Evolutionary conservation across 2,113 vertebrate genomes (phyloP), one percentile per base, ranked within the genome.

Genomic region (Gnathonemus echidnorhynchus): DNA sequence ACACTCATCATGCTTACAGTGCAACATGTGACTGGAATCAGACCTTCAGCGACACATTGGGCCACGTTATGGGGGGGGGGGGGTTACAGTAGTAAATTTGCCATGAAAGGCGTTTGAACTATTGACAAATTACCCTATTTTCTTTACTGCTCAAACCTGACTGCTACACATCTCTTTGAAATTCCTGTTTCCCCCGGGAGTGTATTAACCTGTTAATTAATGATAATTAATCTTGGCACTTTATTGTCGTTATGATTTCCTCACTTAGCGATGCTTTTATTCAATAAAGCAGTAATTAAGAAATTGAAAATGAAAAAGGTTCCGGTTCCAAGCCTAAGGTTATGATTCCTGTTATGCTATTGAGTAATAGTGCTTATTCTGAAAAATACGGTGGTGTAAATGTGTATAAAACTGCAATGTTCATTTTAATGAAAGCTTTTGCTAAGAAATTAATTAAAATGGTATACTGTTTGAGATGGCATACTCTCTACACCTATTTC

Each of bases 171-270:
- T n/a, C 83, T 11, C 39, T 85, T 8, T 85, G 42, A 45, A 42
- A 42, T 45, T 24, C 7, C 19, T 11, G 24, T n/a, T 85, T 48
- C 45, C 53, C 39, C 45, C 8, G 3, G 19, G 45, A 48, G 42
- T 48, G 45, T 85, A 85, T 85, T 85, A 45, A 85, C 42, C 83
- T n/a, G 39, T 85, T 85, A 85, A 85, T 85, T 85, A 85, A 85
- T 85, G 83, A 49, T 46, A 46, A 46, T 85, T 84, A 46, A 84
- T 21, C 17, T 84, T 84, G 39, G 15, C 80, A 84, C 42, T 84
- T 48, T 84, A 85, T 85, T 46, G 39, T 85, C 21, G 46, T n/a
- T 48, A 42, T 19, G 17, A 42, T 80, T 80, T 80, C 35, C 74
- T 80, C 74, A 6, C 74, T 42, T 42, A 42, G 83, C 83, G 13